Percentiles rank a stretch among this genome's conserved stretches.
phyloP scores from a whole-genome alignment of 2,888 invertebrate genomes.

The Taphrorychus bicolor region DNA sequence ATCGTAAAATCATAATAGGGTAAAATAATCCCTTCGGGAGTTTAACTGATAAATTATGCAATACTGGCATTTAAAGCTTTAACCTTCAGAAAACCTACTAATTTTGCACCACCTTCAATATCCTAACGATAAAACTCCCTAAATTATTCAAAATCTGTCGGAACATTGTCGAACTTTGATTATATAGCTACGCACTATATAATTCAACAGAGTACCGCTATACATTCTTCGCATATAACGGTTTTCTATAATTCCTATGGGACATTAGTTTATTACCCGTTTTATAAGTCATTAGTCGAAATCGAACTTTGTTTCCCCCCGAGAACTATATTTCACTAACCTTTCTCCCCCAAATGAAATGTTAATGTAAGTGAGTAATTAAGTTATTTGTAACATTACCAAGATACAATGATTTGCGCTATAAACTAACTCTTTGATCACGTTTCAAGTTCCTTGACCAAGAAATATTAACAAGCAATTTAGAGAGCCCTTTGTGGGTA shows the following conservation, averaged over 20 bases:
- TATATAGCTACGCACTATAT: not conserved
- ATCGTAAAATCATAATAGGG: not conserved
- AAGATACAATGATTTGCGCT: too few relatives aligned
- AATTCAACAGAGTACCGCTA: not conserved
- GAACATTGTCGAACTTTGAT: not conserved
- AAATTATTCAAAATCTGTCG: too few relatives aligned
- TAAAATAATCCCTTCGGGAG: not conserved
- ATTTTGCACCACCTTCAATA: not conserved
- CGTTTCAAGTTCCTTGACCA: not conserved
- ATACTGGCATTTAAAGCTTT: not conserved
- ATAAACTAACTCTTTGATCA: not conserved
- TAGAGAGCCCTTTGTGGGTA: not conserved
- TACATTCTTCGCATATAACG: not conserved
- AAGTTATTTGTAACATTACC: not conserved
- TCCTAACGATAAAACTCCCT: not conserved
- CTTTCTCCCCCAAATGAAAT: not conserved
- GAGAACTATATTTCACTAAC: conserved; percentile 3
- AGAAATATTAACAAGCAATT: conserved; percentile 8
- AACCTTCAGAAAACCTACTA: not conserved
- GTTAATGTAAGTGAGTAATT: not conserved
- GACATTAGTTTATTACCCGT: not conserved
- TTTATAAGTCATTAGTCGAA: conserved; percentile 3
- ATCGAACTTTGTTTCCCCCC: not conserved
- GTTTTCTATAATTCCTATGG: not conserved
- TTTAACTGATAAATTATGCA: not conserved